Base-by-base conservation (phyloP, 2,888 invertebrate genomes). In the Apotomis turbidana region DNA sequence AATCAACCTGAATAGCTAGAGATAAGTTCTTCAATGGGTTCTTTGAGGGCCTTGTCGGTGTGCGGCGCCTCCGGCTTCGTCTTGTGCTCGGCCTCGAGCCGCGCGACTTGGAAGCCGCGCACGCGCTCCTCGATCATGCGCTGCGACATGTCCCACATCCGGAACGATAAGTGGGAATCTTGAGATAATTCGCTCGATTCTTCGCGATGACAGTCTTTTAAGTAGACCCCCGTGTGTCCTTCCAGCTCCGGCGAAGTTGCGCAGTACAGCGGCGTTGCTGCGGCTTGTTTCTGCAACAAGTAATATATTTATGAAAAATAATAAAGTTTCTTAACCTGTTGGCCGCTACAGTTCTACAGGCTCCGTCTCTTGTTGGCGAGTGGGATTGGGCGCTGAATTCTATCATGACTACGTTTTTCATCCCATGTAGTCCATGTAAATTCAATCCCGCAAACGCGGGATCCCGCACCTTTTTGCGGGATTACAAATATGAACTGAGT, bases 241-340 rank as follows among this genome's bases (percentile, higher is more conserved):
- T 95, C 94, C 73, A 99, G 90, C 78, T 98, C 98, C 2, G 95
- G 94, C 0, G 97, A 96, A 0, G 97, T 96, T 6, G 98, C 97
- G 88, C 98, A 98, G 89, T 96, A 98, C 13, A 98, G 93, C 1
- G 96, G 95, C 0, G 98, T 98, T 75, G 97, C 96, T 0, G 99
- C 97, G 9, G 97, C 99, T 94, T 99, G 99, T 93, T 96, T 96
- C 97, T 97, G 85, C 36, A 91, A 89, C 75, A 69, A 66, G 4
- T 27, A 5, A 4, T 5, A 36, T 15, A 27, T 4, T 10, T 44
- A 46, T 49, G 9, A 49, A 2, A 49, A 49, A 49, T 9, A 9
- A 10, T 6, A 49, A 49, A 3, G 49, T 49, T 6, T 9, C 10
- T 0, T 9, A 41, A 41, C 41, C 6, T 41, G 4, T 27, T 27